A percentile compares a stretch with the other conserved stretches of the same genome.
Evolutionary conservation across 2,888 invertebrate species (phyloP).

Genomic region (Urechis unicinctus): DNA sequence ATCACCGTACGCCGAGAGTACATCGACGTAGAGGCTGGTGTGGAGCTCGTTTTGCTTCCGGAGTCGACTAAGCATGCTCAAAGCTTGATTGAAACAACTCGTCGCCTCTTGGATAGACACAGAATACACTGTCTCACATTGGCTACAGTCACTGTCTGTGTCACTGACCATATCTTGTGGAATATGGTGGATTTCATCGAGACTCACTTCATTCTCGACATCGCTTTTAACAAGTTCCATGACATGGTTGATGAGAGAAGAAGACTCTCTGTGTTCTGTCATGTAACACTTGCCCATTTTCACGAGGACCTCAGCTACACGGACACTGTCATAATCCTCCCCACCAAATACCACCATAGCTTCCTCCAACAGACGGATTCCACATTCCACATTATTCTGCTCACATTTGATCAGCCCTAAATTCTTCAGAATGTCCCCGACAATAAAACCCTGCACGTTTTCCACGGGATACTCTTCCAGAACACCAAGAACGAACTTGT

Average conservation of each 20-base stretch:
- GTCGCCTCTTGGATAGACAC: slow-evolving; percentile 37
- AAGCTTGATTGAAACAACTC: slow-evolving; percentile 39
- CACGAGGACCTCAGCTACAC: slow-evolving; percentile 35
- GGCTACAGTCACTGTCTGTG: not conserved
- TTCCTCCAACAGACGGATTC: slow-evolving; percentile 37
- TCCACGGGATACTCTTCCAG: slow-evolving; percentile 8
- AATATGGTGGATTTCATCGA: slow-evolving; percentile 3
- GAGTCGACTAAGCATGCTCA: slow-evolving; percentile 31
- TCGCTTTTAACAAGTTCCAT: slow-evolving; percentile 25
- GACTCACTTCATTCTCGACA: slow-evolving; percentile 18
- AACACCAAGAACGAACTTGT: slow-evolving; percentile 18
- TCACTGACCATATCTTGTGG: slow-evolving; percentile 5
- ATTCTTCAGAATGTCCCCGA: slow-evolving; percentile 26
- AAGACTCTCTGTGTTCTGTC: slow-evolving; percentile 33
- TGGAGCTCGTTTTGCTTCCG: slow-evolving; percentile 12
- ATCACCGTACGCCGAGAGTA: slow-evolving; percentile 40
- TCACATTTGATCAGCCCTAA: slow-evolving; percentile 37
- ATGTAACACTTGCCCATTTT: slow-evolving; percentile 45
- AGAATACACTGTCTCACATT: slow-evolving; percentile 7
- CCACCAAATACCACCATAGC: slow-evolving; percentile 24
- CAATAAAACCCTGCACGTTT: not conserved
- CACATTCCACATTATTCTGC: slow-evolving; percentile 37
- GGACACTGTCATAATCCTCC: not conserved
- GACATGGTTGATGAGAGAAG: slow-evolving; percentile 36
- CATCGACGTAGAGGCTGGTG: slow-evolving; percentile 16